Conservation (phyloP, 1,140 invertebrate species). For the Augochlora pura region DNA sequence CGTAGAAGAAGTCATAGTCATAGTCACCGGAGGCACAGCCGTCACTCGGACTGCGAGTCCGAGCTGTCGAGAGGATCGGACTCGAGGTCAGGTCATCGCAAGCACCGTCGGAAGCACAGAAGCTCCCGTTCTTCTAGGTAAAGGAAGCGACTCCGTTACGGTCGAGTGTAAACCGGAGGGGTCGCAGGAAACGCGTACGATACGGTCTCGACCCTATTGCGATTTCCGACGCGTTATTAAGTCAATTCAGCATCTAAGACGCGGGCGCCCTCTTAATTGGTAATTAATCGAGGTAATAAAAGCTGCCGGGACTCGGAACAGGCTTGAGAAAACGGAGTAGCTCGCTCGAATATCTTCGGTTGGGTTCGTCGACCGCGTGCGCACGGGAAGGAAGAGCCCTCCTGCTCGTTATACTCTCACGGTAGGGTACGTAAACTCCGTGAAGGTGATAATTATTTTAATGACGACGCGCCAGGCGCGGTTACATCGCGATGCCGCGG, state of each 20-base stretch:
- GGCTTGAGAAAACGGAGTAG: constrained; percentile 33
- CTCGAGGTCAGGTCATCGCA: constrained; percentile 85
- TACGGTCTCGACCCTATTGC: constrained; percentile 33
- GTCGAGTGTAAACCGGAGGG: no score
- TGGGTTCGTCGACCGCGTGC: constrained; percentile 40
- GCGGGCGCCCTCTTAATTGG: constrained; percentile 10
- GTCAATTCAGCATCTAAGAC: constrained; percentile 13
- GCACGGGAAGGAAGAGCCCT: constrained; percentile 34
- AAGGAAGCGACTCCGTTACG: no score
- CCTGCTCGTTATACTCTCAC: constrained; percentile 54
- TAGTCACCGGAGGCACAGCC: constrained; percentile 88
- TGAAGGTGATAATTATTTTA: constrained; percentile 56
- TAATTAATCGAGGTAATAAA: constrained; percentile 46
- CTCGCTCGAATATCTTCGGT: constrained; percentile 24
- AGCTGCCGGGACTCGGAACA: background rate
- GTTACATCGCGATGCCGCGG: constrained; percentile 14
- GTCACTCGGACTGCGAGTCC: constrained; percentile 93
- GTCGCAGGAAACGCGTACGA: background rate
- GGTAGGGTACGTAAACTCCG: constrained; percentile 49
- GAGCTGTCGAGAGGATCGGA: constrained; percentile 91
- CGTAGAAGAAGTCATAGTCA: constrained; percentile 80
- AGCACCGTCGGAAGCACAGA: constrained; percentile 85
- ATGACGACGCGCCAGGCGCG: constrained; percentile 42
- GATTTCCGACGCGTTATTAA: background rate
- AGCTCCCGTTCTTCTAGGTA: constrained; percentile 77